Percentiles rank a stretch among this genome's conserved stretches.
Evolutionary conservation across 1,140 invertebrate genomes (phyloP).

Genomic region (Sitophilus oryzae): DNA sequence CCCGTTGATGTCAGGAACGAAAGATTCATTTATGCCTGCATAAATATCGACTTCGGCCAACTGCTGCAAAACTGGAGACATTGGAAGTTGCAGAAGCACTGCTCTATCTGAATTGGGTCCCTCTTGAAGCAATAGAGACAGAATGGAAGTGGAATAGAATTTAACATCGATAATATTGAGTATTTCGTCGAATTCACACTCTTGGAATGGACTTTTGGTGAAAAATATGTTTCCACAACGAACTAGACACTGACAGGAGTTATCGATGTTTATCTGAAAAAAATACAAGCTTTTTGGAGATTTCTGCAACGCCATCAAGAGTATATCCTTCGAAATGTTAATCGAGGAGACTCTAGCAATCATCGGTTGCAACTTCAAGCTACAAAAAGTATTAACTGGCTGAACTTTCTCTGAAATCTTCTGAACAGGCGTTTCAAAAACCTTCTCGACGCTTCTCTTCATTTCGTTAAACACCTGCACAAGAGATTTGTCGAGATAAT

Average conservation of each 20-base stretch:
- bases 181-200: slow-evolving; percentile 41
- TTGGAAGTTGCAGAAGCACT: slow-evolving; percentile 61
- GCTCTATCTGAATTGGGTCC: slow-evolving; percentile 48
- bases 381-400: slow-evolving; percentile 47
- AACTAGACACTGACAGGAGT: slow-evolving; percentile 5
- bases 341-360: slow-evolving; percentile 40
- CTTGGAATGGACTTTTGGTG: slow-evolving; percentile 17
- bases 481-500: slow-evolving; percentile 71
- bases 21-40: slow-evolving; percentile 49
- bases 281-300: slow-evolving; percentile 22
- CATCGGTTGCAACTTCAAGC: slow-evolving; percentile 41
- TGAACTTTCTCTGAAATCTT: slow-evolving; percentile 52
- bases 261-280: slow-evolving; percentile 20
- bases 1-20: slow-evolving; percentile 22
- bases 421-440: slow-evolving; percentile 65
- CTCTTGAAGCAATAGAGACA: slow-evolving; percentile 69
- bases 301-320: slow-evolving; percentile 31
- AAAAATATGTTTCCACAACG: slow-evolving; percentile 33
- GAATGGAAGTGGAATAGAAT: slow-evolving; percentile 73
- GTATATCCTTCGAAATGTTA: slow-evolving; percentile 38
- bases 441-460: slow-evolving; percentile 57
- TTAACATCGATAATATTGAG: slow-evolving; percentile 55
- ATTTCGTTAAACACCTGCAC: slow-evolving; percentile 74
- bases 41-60: slow-evolving; percentile 45
- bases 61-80: slow-evolving; percentile 48